phyloP scores from a whole-genome alignment of 2,113 vertebrate species.

The Bungarus multicinctus region DNA sequence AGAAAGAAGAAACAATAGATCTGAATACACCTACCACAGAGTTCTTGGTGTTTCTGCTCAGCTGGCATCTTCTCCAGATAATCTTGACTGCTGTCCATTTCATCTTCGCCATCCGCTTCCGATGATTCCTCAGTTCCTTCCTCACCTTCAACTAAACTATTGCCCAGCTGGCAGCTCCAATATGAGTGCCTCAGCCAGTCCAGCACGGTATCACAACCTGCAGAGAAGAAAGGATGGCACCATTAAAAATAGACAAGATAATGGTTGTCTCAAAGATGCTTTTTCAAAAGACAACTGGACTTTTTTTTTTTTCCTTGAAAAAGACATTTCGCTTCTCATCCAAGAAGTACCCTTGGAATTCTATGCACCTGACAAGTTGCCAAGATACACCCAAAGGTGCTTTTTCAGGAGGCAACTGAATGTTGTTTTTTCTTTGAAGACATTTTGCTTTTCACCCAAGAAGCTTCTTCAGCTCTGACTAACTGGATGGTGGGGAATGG shows the following conservation, averaged over 20 bases:
- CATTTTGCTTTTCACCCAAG: too few relatives aligned
- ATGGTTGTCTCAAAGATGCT: neutral
- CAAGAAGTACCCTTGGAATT: neutral
- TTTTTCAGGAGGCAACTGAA: too few relatives aligned
- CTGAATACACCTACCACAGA: conserved; percentile 68
- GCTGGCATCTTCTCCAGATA: conserved; percentile 46
- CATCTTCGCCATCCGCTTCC: conserved; percentile 33
- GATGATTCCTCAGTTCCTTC: conserved; percentile 60
- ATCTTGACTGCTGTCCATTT: conserved; percentile 64
- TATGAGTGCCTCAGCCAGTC: conserved; percentile 92
- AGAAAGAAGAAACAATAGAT: neutral
- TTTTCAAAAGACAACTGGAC: neutral
- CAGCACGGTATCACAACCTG: conserved; percentile 86
- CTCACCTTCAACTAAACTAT: conserved; percentile 74
- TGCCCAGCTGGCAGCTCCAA: conserved; percentile 89
- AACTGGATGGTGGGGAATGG: too few relatives aligned
- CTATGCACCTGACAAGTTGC: too few relatives aligned
- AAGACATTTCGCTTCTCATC: neutral
- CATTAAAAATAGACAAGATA: neutral
- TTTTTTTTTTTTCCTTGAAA: neutral
- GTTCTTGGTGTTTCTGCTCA: conserved; percentile 75
- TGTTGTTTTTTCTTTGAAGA: too few relatives aligned
- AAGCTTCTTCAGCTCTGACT: too few relatives aligned
- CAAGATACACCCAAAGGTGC: too few relatives aligned
- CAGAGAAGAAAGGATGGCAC: neutral